Evolutionary conservation across 2,888 invertebrate species (phyloP), one percentile per base, ranked within the genome.

Genomic region (Falcaria lacertinaria): DNA sequence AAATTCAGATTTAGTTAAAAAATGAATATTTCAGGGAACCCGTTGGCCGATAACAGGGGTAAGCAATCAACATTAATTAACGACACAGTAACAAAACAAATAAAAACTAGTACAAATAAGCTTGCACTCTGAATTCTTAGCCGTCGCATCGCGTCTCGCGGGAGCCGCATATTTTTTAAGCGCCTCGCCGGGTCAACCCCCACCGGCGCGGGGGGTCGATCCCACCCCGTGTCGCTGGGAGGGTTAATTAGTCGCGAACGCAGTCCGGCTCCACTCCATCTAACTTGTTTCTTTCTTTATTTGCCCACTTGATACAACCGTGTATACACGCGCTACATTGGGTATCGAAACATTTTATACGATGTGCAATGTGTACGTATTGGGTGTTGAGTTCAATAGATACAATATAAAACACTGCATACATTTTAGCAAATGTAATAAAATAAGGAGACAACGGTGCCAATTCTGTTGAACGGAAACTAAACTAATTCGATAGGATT

Each of bases 171-270:
- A 82, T 82, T 85, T 86, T 85, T 84, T 75, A 74, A 60, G 55
- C 68, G 57, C 64, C 62, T 53, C 64, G 59, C 41, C 54, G 49
- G 45, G 45, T 48, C 45, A 50, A 37, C 37, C 37, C 53, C 53
- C 54, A 48, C 36, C 44, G 46, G 46, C 7, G 33, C 15, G 60
- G 66, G 68, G n/a, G 71, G 64, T 45, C 50, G 57, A 43, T 47
- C 50, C 57, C 62, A 62, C 63, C 60, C 64, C 64, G 54, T 44
- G 41, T 52, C 52, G 60, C 54, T 54, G 74, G 77, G 79, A 52
- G 80, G 84, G 82, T 86, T 87, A 88, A 88, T 88, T 88, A 88
- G 88, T 88, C 88, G 87, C 84, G 79, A 84, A 79, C 83, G 79
- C 81, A 80, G 84, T 79, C 83, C 81, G 71, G 78, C 80, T 76